Evolutionary conservation across 30 jellyfish, hydroid and myxozoan species (phyloP).

Genomic region (Turritopsis dohrnii): DNA sequence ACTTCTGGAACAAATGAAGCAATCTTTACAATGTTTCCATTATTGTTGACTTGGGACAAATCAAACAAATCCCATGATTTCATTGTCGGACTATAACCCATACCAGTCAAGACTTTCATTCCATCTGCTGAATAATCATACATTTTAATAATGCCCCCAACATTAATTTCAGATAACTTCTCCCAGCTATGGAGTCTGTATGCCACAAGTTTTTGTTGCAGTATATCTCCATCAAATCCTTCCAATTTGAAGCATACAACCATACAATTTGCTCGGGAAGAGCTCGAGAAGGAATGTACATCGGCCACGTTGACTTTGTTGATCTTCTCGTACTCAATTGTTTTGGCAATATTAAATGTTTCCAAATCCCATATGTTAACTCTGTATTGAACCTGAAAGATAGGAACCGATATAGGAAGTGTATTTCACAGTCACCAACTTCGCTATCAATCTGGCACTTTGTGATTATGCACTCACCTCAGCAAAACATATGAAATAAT

Average conservation of each 20-base stretch:
- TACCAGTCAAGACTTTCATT: not conserved
- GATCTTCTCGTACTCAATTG: too few relatives aligned
- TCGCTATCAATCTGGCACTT: too few relatives aligned
- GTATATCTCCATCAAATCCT: too few relatives aligned
- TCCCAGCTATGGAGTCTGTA: not conserved
- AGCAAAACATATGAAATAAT: not conserved
- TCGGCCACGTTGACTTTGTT: too few relatives aligned
- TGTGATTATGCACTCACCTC: too few relatives aligned
- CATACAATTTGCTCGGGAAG: not conserved
- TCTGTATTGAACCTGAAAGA: not conserved
- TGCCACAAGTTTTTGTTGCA: not conserved
- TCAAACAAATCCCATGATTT: slow-evolving; percentile 62
- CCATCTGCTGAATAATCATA: not conserved
- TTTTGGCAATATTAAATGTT: not conserved
- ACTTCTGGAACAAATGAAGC: slow-evolving; percentile 72
- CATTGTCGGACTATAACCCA: slow-evolving; percentile 18
- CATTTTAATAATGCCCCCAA: not conserved
- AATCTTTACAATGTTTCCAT: slow-evolving; percentile 28
- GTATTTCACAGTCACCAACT: too few relatives aligned
- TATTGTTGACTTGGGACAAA: slow-evolving; percentile 26
- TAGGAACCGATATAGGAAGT: too few relatives aligned
- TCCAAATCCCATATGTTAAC: not conserved
- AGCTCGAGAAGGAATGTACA: not conserved
- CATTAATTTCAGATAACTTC: not conserved
- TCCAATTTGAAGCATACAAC: not conserved